These are phyloP conservation scores for Zosterops hypoxanthus DNA, from an alignment of 2,113 vertebrate genomes.

Conservation along the genomic window DNA sequence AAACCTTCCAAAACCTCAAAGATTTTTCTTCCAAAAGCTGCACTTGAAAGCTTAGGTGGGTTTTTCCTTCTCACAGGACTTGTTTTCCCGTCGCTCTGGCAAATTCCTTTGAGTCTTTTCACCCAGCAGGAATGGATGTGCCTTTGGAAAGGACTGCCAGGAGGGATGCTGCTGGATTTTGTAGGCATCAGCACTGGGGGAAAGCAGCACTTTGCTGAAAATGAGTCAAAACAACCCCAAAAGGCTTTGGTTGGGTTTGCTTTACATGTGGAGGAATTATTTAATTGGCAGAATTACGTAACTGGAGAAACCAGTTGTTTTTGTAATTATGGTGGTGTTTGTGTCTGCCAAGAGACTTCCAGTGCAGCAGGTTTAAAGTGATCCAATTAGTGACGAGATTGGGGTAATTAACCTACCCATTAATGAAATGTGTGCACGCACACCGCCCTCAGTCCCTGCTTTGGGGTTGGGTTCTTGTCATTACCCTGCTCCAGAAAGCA, in stretches of 20 bases:
- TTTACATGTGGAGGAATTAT: background rate
- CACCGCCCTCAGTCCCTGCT: background rate
- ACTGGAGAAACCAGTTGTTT: background rate
- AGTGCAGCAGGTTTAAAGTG: slow-evolving; percentile 51
- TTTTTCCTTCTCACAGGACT: background rate
- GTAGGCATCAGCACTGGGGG: background rate
- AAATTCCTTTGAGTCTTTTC: background rate
- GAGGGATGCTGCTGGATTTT: background rate
- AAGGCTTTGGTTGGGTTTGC: background rate
- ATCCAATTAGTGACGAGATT: slow-evolving; percentile 45
- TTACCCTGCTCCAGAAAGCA: background rate
- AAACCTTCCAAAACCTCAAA: background rate
- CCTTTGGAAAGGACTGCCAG: background rate
- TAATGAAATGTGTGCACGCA: slow-evolving; percentile 1
- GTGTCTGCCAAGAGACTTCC: slow-evolving; percentile 28
- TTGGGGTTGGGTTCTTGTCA: background rate
- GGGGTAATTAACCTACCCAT: slow-evolving; percentile 2
- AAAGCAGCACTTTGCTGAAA: background rate
- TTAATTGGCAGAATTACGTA: slow-evolving; percentile 6
- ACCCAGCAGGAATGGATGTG: background rate
- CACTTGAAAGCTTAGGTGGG: background rate
- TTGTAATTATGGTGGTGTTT: background rate
- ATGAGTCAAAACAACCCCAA: background rate
- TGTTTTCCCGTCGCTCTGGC: background rate
- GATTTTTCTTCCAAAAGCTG: background rate